These are phyloP conservation scores for Aphelenchoides bicaudatus DNA, from an alignment of 2,888 invertebrate species.

Conservation along the genomic window DNA sequence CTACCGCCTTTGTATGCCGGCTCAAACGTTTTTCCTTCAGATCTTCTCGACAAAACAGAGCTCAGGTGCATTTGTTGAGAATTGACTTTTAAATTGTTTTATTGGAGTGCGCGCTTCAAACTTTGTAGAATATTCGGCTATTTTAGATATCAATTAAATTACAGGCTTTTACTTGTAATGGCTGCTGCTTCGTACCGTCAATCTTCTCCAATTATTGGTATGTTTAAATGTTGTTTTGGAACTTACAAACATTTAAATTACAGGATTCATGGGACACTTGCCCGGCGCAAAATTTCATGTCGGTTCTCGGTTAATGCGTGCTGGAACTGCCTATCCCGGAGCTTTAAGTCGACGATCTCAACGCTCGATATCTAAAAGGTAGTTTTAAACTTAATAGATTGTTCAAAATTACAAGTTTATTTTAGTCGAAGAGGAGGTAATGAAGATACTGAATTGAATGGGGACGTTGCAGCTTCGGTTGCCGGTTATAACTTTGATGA, in stretches of 20 bases:
- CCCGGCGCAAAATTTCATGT: conserved; percentile 31
- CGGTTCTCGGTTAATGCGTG: conserved; percentile 17
- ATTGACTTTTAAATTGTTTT: no score
- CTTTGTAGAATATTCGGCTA: no score
- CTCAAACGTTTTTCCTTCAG: no score
- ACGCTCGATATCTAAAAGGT: conserved; percentile 1
- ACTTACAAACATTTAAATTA: not conserved
- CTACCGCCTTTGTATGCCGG: no score
- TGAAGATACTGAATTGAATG: not conserved
- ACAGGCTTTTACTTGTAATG: conserved; percentile 7
- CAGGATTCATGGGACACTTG: conserved; percentile 33
- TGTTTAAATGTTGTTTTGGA: conserved; percentile 5
- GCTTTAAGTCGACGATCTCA: conserved; percentile 5
- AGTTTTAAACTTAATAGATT: not conserved
- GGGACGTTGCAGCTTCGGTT: conserved; percentile 5
- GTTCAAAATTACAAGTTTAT: not conserved
- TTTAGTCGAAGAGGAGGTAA: not conserved
- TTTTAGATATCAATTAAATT: no score
- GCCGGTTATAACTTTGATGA: conserved; percentile 18
- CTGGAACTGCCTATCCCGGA: not conserved
- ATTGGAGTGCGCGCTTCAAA: no score
- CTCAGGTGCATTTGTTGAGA: no score
- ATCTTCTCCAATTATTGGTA: conserved; percentile 16
- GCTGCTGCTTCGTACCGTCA: conserved; percentile 16
- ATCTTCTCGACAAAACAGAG: no score